A percentile compares a stretch with the other conserved stretches of the same genome.
Conservation (phyloP, 1,140 invertebrate genomes). For the Oncopodura yosiiana region DNA sequence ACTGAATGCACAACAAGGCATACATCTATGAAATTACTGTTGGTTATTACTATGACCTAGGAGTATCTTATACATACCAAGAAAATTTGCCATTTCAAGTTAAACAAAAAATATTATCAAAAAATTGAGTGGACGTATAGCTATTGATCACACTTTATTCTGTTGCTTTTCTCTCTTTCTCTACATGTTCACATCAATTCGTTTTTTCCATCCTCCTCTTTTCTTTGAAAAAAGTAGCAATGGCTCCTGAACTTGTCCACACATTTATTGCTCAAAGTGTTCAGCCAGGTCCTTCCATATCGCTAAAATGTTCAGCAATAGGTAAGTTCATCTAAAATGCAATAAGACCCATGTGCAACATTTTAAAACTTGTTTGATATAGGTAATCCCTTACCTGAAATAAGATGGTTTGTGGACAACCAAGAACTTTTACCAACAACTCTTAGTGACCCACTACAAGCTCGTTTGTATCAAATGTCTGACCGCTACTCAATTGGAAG, state of each 20-base stretch:
- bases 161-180: too few relatives aligned
- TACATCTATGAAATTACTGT: too few relatives aligned
- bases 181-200: not conserved
- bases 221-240: slow-evolving; percentile 17
- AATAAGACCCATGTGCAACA: too few relatives aligned
- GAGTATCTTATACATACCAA: too few relatives aligned
- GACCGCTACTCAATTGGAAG: slow-evolving; percentile 25
- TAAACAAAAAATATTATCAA: not conserved
- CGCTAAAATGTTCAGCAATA: slow-evolving; percentile 41
- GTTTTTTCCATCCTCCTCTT: not conserved
- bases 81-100: not conserved
- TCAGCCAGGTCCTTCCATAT: slow-evolving; percentile 40
- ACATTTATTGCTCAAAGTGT: slow-evolving; percentile 41
- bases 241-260: slow-evolving; percentile 33
- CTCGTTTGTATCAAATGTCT: slow-evolving; percentile 23
- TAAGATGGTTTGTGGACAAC: slow-evolving; percentile 39
- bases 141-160: not conserved
- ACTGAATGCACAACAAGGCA: too few relatives aligned
- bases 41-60: too few relatives aligned
- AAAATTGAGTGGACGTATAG: not conserved
- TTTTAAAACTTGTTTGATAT: too few relatives aligned
- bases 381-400: slow-evolving; percentile 44
- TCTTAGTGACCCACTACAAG: slow-evolving; percentile 9
- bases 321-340: too few relatives aligned
- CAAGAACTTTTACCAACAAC: slow-evolving; percentile 32